phyloP scores from a whole-genome alignment of 1,140 invertebrate species.

The Sarcophaga peregrina region DNA sequence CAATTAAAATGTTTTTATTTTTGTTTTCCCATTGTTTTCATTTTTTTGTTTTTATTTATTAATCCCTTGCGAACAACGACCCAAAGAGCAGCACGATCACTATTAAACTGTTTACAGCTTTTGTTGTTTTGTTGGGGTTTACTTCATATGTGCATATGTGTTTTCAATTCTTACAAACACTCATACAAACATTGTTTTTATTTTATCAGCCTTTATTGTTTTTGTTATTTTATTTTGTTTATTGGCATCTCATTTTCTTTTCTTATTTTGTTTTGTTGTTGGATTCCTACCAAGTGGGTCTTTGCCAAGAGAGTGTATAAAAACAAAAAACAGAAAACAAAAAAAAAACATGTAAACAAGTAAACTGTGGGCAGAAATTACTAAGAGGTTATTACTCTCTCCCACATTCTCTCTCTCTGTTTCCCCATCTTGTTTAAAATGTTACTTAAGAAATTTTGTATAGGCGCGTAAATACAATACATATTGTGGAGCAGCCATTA shows the following conservation, averaged over 20 bases:
- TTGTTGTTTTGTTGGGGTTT: not conserved
- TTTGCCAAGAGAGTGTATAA: not conserved
- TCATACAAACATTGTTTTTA: not conserved
- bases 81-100: not conserved
- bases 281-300: constrained; percentile 6
- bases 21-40: not conserved
- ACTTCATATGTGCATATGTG: too few relatives aligned
- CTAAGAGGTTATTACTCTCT: not conserved
- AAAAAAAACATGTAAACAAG: not conserved
- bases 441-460: not conserved
- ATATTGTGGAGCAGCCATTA: too few relatives aligned
- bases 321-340: not conserved
- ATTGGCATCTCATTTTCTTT: constrained; percentile 17
- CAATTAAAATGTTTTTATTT: not conserved
- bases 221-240: not conserved
- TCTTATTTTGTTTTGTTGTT: not conserved
- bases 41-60: not conserved
- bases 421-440: not conserved
- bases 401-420: not conserved
- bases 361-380: not conserved
- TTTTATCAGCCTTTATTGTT: not conserved
- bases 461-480: too few relatives aligned
- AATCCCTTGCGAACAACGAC: constrained; percentile 10
- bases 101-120: not conserved
- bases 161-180: not conserved